Evolutionary conservation across 2,797 vertebrate genomes (phyloP).

Genomic region (Xiphophorus birchmanni): DNA sequence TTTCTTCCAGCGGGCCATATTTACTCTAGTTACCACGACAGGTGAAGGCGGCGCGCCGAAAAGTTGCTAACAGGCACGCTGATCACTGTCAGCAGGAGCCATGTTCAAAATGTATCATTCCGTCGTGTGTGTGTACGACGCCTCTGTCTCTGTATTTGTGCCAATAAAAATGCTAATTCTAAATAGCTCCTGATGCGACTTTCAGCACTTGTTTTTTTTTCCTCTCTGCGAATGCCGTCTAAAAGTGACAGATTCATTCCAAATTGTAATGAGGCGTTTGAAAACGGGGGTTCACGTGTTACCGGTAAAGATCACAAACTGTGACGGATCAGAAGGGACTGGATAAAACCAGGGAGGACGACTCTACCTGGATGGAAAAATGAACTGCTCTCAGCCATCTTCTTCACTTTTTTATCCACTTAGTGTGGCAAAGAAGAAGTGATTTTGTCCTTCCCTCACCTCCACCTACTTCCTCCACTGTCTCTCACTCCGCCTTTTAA

Average conservation of each 20-base stretch:
- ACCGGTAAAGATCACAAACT: slow-evolving; percentile 25
- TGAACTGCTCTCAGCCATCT: slow-evolving; percentile 62
- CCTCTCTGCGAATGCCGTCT: slow-evolving; percentile 6
- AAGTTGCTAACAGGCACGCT: background rate
- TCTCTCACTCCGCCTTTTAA: slow-evolving; percentile 58
- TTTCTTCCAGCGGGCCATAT: background rate
- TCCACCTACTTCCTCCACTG: slow-evolving; percentile 43
- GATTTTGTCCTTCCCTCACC: slow-evolving; percentile 59
- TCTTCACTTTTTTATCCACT: slow-evolving; percentile 70
- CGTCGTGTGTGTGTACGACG: background rate
- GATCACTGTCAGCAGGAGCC: background rate
- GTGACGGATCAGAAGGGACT: slow-evolving; percentile 54
- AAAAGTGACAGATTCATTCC: slow-evolving; percentile 26
- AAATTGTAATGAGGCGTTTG: slow-evolving; percentile 9
- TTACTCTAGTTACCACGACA: background rate
- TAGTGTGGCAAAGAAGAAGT: slow-evolving; percentile 47
- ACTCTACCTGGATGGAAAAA: slow-evolving; percentile 60
- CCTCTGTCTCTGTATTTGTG: slow-evolving; percentile 6
- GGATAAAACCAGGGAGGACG: slow-evolving; percentile 47
- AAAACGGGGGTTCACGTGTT: slow-evolving; percentile 7
- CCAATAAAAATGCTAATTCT: slow-evolving; percentile 2
- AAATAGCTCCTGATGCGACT: slow-evolving; percentile 1
- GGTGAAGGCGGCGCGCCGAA: background rate
- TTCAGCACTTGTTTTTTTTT: slow-evolving; percentile 4
- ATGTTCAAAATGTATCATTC: background rate